Evolutionary conservation across 2,888 invertebrate species (phyloP), one percentile per base, ranked within the genome.

Genomic region (Temnothorax ravouxi): DNA sequence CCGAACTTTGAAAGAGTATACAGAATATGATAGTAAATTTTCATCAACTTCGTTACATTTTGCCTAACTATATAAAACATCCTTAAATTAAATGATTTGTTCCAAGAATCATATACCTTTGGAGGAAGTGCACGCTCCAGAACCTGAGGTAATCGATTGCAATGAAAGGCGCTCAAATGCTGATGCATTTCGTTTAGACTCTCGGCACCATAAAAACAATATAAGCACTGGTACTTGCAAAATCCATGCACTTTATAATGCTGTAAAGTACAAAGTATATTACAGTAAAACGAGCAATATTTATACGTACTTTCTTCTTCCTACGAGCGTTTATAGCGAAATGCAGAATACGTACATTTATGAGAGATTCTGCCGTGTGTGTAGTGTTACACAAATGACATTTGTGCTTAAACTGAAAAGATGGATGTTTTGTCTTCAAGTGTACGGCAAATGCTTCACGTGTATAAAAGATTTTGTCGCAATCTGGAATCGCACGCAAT

Each of bases 371-470:
- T 25, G 92, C 84, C n/a, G 76, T n/a, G 2, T 81, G 95, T 0
- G 95, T 95, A 71, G 95, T 95, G 0, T 95, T 95, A 67, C 95
- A 95, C 2, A 93, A 83, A 0, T 96, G 96, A 84, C 96, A 96
- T 8, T 91, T 92, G 47, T 88, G 93, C 13, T 80, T 77, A 21
- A 2, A 87, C 6, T 52, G n/a, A 56, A 18, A 44, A 15, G 25
- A 47, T 15, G 83, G 80, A 69, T 94, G 94, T 83, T 93, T 93
- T 6, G 91, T 85, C 44, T 91, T 94, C 9, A 95, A 88, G 87
- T 95, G 95, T 3, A 88, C 85, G 47, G 90, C 66, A 81, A 95
- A 95, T 3, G 93, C 91, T 25, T 94, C 94, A 0, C 94, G 93
- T 4, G 94, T 93, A 59, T 92, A 95, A 83, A 95, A 95, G 15